These are phyloP conservation scores for Philaethria dido DNA, from an alignment of 2,888 invertebrate genomes.

Conservation along the genomic window DNA sequence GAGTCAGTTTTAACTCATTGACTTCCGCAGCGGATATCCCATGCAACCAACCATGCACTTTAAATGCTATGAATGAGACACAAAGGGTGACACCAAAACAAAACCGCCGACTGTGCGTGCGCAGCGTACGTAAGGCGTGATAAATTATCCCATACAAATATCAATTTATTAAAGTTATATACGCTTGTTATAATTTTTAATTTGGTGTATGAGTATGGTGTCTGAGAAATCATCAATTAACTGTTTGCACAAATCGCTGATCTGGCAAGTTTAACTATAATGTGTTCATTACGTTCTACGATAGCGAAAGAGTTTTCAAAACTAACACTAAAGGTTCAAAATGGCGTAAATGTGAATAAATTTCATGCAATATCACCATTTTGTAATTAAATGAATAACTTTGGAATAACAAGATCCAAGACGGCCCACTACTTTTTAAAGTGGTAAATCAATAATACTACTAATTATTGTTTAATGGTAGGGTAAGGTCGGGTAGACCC, in stretches of 20 bases:
- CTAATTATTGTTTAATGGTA: too few relatives aligned
- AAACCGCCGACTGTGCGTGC: slow-evolving; percentile 69
- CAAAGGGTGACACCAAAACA: slow-evolving; percentile 73
- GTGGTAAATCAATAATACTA: too few relatives aligned
- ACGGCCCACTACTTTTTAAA: too few relatives aligned
- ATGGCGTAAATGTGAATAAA: not conserved
- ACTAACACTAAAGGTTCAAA: not conserved
- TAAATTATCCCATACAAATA: slow-evolving; percentile 57
- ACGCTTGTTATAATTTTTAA: not conserved
- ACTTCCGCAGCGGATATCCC: slow-evolving; percentile 59
- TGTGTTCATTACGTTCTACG: too few relatives aligned
- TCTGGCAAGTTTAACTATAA: too few relatives aligned
- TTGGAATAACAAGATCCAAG: too few relatives aligned
- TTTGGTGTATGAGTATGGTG: not conserved
- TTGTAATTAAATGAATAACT: too few relatives aligned
- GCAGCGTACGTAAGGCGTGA: slow-evolving; percentile 63
- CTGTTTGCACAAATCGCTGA: too few relatives aligned
- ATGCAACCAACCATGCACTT: slow-evolving; percentile 58
- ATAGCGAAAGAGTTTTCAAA: not conserved
- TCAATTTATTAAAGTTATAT: slow-evolving; percentile 35
- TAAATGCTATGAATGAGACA: slow-evolving; percentile 55
- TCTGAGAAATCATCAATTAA: not conserved
- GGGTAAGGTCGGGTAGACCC: too few relatives aligned
- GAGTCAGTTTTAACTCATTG: slow-evolving; percentile 50
- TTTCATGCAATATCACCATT: too few relatives aligned